Evolutionary conservation across 2,797 vertebrate genomes (phyloP).

Genomic region (Anolis apletophallus): DNA sequence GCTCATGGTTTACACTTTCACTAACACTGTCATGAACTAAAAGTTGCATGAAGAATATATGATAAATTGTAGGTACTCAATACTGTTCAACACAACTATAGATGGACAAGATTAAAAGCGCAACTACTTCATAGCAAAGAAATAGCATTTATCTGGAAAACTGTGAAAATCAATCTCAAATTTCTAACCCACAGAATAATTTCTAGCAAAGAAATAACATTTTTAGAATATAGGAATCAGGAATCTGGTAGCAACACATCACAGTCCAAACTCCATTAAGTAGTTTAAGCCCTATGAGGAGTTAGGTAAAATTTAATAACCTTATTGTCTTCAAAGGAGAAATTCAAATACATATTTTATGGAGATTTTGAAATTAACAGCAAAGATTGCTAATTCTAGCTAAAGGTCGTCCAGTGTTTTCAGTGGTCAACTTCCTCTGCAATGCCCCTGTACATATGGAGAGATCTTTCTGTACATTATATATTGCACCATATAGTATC

Average conservation of each 20-base stretch:
- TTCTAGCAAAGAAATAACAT: constrained; percentile 45
- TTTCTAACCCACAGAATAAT: constrained; percentile 45
- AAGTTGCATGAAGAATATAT: background rate
- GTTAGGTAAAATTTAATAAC: constrained; percentile 48
- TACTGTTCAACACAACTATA: background rate
- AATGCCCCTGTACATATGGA: background rate
- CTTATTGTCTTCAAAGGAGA: constrained; percentile 59
- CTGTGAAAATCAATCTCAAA: background rate
- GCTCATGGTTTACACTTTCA: no score
- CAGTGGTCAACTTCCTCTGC: background rate
- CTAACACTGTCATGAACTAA: background rate
- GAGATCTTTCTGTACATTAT: background rate
- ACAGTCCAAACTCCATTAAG: constrained; percentile 37
- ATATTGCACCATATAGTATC: background rate
- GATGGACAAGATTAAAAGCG: constrained; percentile 21
- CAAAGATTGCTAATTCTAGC: background rate
- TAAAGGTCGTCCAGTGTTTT: background rate
- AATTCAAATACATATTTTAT: constrained; percentile 48
- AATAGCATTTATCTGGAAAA: background rate
- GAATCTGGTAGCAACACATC: constrained; percentile 49
- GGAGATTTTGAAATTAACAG: constrained; percentile 6
- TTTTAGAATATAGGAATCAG: constrained; percentile 51
- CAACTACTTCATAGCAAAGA: background rate
- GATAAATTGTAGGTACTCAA: background rate
- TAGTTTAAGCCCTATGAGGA: constrained; percentile 40